phyloP scores from a whole-genome alignment of 1,140 invertebrate species.

The Augochlora pura region DNA sequence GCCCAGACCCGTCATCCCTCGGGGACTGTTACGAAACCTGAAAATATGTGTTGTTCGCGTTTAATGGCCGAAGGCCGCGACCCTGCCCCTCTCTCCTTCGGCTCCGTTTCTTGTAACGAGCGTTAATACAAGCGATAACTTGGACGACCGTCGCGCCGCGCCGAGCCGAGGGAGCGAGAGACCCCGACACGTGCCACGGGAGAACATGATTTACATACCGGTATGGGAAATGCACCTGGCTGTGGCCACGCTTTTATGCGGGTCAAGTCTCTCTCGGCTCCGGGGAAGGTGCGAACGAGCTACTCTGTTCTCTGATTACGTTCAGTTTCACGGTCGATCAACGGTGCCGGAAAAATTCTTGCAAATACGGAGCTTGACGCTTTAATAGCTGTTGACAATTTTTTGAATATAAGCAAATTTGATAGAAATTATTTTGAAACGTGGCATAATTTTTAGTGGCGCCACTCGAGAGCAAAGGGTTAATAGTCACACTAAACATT shows the following conservation, averaged over 20 bases:
- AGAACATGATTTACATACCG: constrained; percentile 52
- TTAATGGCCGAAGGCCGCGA: constrained; percentile 49
- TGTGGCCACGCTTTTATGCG: constrained; percentile 32
- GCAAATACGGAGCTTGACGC: no score
- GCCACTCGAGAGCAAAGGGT: no score
- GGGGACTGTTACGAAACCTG: constrained; percentile 25
- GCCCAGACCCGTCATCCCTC: constrained; percentile 48
- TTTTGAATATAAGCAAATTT: no score
- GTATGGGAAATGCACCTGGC: constrained; percentile 52
- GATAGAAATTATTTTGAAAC: no score
- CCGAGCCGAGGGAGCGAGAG: not conserved
- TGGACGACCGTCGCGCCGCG: not conserved
- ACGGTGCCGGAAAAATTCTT: no score
- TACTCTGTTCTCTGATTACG: no score
- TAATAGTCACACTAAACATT: no score
- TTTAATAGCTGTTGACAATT: no score
- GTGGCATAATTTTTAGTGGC: no score
- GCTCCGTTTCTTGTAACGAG: constrained; percentile 31
- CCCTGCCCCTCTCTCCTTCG: constrained; percentile 5
- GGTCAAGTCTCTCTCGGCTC: not conserved
- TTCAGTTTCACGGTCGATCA: no score
- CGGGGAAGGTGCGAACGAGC: no score
- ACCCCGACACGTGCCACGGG: constrained; percentile 48
- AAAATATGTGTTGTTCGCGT: constrained; percentile 48
- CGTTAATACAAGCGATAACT: constrained; percentile 57